These are phyloP conservation scores for Lycia hirtaria DNA, from an alignment of 2,888 invertebrate species.

Conservation along the genomic window DNA sequence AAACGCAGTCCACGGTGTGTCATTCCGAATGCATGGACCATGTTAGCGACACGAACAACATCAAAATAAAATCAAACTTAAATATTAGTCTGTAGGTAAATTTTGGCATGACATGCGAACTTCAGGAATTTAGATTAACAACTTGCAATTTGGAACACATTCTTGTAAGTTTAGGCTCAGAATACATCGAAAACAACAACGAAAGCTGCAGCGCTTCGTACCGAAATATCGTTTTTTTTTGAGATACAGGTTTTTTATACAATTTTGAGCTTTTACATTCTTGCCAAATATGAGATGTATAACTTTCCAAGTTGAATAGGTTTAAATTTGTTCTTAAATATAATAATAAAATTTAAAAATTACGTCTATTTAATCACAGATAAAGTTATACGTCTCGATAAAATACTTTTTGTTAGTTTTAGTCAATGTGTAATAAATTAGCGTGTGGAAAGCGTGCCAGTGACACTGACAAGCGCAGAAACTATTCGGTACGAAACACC, in stretches of 20 bases:
- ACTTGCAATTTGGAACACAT: slow-evolving; percentile 45
- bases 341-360: not conserved
- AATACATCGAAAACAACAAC: slow-evolving; percentile 40
- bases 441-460: slow-evolving; percentile 55
- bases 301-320: slow-evolving; percentile 11
- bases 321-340: too few species aligned
- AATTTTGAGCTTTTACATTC: slow-evolving; percentile 6
- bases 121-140: slow-evolving; percentile 29
- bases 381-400: slow-evolving; percentile 36
- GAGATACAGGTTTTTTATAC: not conserved
- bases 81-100: slow-evolving; percentile 49
- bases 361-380: not conserved
- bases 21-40: slow-evolving; percentile 65
- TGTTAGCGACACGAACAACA: slow-evolving; percentile 67
- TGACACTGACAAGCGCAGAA: slow-evolving; percentile 51
- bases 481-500: slow-evolving; percentile 46
- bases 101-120: slow-evolving; percentile 77
- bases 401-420: slow-evolving; percentile 48
- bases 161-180: slow-evolving; percentile 36
- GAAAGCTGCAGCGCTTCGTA: slow-evolving; percentile 42
- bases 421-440: slow-evolving; percentile 46
- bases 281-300: slow-evolving; percentile 22
- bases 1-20: slow-evolving; percentile 55
- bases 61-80: slow-evolving; percentile 49
- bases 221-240: slow-evolving; percentile 23